Base-by-base conservation (phyloP, 2,113 vertebrate species). In the Perca fluviatilis region DNA sequence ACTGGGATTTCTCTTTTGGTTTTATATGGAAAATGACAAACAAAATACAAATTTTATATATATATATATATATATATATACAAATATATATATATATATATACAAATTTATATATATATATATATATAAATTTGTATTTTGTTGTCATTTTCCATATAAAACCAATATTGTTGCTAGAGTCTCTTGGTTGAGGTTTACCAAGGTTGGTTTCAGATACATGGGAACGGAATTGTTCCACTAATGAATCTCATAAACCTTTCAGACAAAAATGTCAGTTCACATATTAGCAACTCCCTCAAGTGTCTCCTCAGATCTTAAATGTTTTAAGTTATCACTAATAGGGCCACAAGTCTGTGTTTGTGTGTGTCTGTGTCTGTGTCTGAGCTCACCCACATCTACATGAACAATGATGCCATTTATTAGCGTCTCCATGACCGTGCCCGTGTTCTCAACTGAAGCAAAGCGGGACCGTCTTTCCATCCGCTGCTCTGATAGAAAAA, bases 311-410 rank as follows among this genome's bases (percentile, higher is more conserved):
- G 75, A 89, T 90, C 75, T 87, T 89, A 80, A 90, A 91, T 89
- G 63, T 88, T 93, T 85, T 83, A 92, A 93, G 87, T 92, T 85
- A 72, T 81, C n/a, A 33, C 85, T 95, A 95, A 95, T 95, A 92
- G 90, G 93, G 79, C 82, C 80, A 27, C 27, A 27, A 77, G 57
- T 33, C 27, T 66, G 43, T 50, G n/a, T 80, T 70, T 50, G 73
- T 79, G 54, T 75, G 47, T 82, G 69, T 86, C 88, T 86, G 76
- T 81, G 27, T 27, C 27, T 27, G 27, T 27, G 27, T 56, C 1
- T 68, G 43, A n/a, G 62, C 56, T 79, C 83, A 65, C 60, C 53
- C 58, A 57, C 61, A 84, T 92, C 86, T 79, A 64, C 82, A 61
- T 70, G 73, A 86, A 90, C 83, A 86, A 88, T 78, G 70, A 70